phyloP scores from a whole-genome alignment of 2,113 vertebrate species.

The Carassius auratus region DNA sequence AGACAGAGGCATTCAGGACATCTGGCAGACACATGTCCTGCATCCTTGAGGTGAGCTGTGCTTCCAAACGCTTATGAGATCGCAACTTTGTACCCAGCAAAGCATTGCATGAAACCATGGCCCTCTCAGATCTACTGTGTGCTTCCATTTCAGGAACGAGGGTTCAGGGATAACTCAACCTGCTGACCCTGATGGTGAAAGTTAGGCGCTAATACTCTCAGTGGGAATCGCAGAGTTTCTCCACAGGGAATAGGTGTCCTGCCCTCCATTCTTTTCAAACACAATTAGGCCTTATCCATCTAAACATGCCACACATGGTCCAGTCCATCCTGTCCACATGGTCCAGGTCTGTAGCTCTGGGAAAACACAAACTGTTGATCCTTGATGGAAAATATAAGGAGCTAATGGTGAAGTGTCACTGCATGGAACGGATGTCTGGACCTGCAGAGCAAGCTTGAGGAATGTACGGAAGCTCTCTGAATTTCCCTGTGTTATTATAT shows the following conservation, averaged over 20 bases:
- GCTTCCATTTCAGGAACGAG: slow-evolving; percentile 11
- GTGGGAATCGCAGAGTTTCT: neutral
- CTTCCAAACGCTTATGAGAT: slow-evolving; percentile 49
- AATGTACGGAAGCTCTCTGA: slow-evolving; percentile 57
- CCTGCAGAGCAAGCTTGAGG: slow-evolving; percentile 51
- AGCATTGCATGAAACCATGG: slow-evolving; percentile 16
- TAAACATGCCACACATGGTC: slow-evolving; percentile 53
- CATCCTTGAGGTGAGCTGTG: neutral
- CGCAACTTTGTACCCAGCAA: slow-evolving; percentile 66
- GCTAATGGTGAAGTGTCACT: slow-evolving; percentile 42
- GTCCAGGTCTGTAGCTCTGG: slow-evolving; percentile 20
- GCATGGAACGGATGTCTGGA: slow-evolving; percentile 39
- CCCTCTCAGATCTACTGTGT: neutral
- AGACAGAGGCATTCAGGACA: slow-evolving; percentile 65
- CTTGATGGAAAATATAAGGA: neutral
- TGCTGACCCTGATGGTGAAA: slow-evolving; percentile 21
- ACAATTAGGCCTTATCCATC: slow-evolving; percentile 61
- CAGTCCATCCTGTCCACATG: slow-evolving; percentile 31
- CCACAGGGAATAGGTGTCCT: slow-evolving; percentile 39
- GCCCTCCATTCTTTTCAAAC: slow-evolving; percentile 63
- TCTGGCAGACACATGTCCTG: slow-evolving; percentile 74
- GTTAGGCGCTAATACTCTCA: slow-evolving; percentile 45
- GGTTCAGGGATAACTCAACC: slow-evolving; percentile 32
- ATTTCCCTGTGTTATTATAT: slow-evolving; percentile 45
- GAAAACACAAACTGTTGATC: slow-evolving; percentile 36